Evolutionary conservation across 2,888 invertebrate genomes (phyloP).

Genomic region (Vandiemenella viatica): DNA sequence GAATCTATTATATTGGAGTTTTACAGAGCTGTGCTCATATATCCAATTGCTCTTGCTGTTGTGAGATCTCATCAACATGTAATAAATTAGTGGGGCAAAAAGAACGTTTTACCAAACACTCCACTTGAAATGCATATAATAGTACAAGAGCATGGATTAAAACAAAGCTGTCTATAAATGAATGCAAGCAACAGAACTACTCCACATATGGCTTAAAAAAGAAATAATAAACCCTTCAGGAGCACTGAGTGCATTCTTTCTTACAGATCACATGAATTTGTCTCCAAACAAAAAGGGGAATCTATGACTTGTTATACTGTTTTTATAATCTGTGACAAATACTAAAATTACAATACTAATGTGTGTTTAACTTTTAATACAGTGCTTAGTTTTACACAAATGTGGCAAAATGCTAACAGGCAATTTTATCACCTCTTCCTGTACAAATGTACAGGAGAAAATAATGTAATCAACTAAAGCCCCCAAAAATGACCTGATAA

Average conservation of each 20-base stretch:
- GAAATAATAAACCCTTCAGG: not conserved
- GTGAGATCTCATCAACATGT: not conserved
- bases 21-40: constrained; percentile 1
- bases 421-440: not conserved
- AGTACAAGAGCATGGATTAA: constrained; percentile 9
- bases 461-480: too few species aligned
- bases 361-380: too few species aligned
- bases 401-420: not conserved
- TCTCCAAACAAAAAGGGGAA: too few species aligned
- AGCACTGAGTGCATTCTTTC: constrained; percentile 10
- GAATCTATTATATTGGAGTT: not conserved
- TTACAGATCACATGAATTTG: too few species aligned
- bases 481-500: too few species aligned
- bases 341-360: too few species aligned
- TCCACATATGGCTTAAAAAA: constrained; percentile 3
- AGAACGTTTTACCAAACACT: not conserved
- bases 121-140: not conserved
- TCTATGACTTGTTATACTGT: too few species aligned
- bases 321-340: too few species aligned
- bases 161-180: not conserved
- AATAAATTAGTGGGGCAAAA: not conserved
- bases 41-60: constrained; percentile 8
- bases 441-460: too few species aligned
- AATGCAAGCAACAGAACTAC: constrained; percentile 13
- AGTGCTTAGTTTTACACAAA: too few species aligned